phyloP scores from a whole-genome alignment of 2,113 vertebrate genomes.

The Zeus faber region DNA sequence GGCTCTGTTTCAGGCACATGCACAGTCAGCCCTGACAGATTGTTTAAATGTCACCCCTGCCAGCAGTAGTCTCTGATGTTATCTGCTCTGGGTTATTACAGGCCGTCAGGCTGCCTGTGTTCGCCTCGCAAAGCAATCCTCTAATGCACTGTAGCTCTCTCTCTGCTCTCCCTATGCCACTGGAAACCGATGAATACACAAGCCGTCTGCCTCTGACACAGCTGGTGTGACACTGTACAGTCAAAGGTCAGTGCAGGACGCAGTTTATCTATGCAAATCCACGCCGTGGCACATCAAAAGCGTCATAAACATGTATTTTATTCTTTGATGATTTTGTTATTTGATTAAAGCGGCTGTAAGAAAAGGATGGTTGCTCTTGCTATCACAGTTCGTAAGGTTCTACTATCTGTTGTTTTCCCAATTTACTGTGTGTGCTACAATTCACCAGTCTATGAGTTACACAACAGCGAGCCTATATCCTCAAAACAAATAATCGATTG shows the following conservation, averaged over 20 bases:
- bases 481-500: no score
- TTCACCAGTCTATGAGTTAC: no score
- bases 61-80: conserved; percentile 59
- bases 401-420: not conserved
- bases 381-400: no score
- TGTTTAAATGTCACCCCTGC: conserved; percentile 73
- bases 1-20: conserved; percentile 47
- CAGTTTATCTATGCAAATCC: no score
- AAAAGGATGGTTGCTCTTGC: not conserved
- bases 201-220: not conserved
- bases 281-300: no score
- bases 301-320: no score
- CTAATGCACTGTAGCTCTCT: conserved; percentile 6
- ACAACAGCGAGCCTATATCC: no score
- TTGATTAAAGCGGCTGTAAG: no score
- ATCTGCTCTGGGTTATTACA: conserved; percentile 57
- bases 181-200: conserved; percentile 20
- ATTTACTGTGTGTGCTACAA: not conserved
- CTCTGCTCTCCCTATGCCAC: not conserved
- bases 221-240: no score
- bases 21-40: conserved; percentile 58
- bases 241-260: no score
- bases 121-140: conserved; percentile 22
- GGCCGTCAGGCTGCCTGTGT: conserved; percentile 32
- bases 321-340: no score